A percentile compares a stretch with the other conserved stretches of the same genome.
These are phyloP conservation scores for Deroplatys truncata DNA, from an alignment of 2,888 invertebrate genomes.

Conservation along the genomic window DNA sequence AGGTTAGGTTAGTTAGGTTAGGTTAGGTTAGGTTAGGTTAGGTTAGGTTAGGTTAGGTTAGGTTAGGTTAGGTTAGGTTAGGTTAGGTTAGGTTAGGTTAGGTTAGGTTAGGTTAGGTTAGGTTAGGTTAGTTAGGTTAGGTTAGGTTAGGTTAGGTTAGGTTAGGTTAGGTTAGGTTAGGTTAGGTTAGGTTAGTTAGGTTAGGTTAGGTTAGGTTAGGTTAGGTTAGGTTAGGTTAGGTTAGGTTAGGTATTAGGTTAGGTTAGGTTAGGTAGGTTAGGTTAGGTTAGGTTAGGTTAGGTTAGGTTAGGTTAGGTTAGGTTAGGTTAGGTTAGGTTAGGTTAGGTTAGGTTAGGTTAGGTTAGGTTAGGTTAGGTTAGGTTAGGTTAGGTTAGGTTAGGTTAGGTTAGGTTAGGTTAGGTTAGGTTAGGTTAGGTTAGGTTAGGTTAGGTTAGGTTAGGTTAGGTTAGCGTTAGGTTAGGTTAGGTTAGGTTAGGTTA, in stretches of 20 bases:
- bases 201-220: slow-evolving; percentile 21
- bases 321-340: slow-evolving; percentile 19
- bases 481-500: slow-evolving; percentile 40
- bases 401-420: slow-evolving; percentile 22
- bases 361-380: not conserved
- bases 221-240: slow-evolving; percentile 19
- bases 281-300: not conserved
- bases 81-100: not conserved
- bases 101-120: slow-evolving; percentile 33
- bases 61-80: slow-evolving; percentile 19
- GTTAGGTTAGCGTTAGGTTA: slow-evolving; percentile 27
- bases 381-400: slow-evolving; percentile 26
- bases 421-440: slow-evolving; percentile 20
- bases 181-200: slow-evolving; percentile 18
- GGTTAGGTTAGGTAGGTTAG: not conserved
- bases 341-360: slow-evolving; percentile 28
- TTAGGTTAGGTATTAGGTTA: slow-evolving; percentile 17
- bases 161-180: slow-evolving; percentile 6
- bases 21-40: not conserved
- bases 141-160: not conserved
- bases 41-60: slow-evolving; percentile 8
- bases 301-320: slow-evolving; percentile 20
- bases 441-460: slow-evolving; percentile 20
- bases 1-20: slow-evolving; percentile 33
- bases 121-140: too few relatives aligned